Evolutionary conservation across 2,113 vertebrate genomes (phyloP).

Genomic region (Sander vitreus): DNA sequence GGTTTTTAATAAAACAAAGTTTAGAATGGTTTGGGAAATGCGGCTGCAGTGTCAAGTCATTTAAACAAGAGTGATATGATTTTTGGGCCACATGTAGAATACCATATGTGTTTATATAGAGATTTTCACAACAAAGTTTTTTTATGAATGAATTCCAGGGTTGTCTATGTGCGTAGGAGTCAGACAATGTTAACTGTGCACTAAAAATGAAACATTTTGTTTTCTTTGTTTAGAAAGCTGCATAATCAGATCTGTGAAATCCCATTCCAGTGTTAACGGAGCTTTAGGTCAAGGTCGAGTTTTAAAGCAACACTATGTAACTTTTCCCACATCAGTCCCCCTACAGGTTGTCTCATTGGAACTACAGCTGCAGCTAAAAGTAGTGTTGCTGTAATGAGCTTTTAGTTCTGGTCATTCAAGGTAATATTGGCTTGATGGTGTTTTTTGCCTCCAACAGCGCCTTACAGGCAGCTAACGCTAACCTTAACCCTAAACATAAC

Average conservation of each 20-base stretch:
- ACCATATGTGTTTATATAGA: neutral
- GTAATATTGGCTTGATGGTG: neutral
- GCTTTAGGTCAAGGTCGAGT: neutral
- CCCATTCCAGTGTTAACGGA: neutral
- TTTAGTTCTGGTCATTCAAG: slow-evolving; percentile 4
- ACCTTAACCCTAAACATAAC: no score
- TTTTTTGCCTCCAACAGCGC: no score
- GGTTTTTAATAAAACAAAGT: slow-evolving; percentile 39
- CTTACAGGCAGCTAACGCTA: no score
- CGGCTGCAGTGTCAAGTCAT: slow-evolving; percentile 7
- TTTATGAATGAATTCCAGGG: slow-evolving; percentile 42
- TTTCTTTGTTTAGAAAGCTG: slow-evolving; percentile 3
- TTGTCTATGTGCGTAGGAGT: neutral
- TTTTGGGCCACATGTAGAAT: neutral
- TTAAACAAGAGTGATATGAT: slow-evolving; percentile 33
- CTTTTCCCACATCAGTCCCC: no score
- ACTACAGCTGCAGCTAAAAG: no score
- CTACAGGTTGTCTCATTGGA: no score
- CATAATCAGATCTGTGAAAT: neutral
- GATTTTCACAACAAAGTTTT: neutral
- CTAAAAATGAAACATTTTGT: neutral
- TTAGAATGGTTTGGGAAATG: slow-evolving; percentile 20
- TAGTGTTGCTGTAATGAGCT: neutral
- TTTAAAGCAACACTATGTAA: neutral
- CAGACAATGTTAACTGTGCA: neutral